Base-by-base conservation (phyloP, 2,113 vertebrate species). In the Brevimyrus niger region DNA sequence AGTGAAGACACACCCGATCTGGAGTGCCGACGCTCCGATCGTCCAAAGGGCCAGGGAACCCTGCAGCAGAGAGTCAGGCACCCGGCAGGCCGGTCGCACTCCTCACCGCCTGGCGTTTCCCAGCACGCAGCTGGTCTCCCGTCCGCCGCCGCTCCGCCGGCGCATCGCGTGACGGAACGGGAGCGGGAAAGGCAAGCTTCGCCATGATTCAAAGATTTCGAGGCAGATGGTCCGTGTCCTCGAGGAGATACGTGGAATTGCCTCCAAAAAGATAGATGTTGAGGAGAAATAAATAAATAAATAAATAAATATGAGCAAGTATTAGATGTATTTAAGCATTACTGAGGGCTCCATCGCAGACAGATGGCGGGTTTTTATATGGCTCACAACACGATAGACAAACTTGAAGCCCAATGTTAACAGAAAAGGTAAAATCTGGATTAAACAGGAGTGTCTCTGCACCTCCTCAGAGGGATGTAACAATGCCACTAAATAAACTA, bases 261-360 rank as follows among this genome's bases (percentile, higher is more conserved):
- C 90, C 90, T 93, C 92, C 53, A 85, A 93, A 91, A 94, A 92
- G 90, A 93, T 92, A 91, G 92, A 91, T 87, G 84, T 87, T 92
- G 10, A 53, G 10, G 3, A 27, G 90, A 48, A 90, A 89, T 38
- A 51, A 13, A 13, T 0, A 73, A 48, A n/a, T 50, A 47, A 5
- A 48, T 31, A 50, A 55, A 53, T 86, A 51, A 31, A 83, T 87
- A 87, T 61, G 42, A 84, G 90, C 92, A 94, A 94, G 94, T 94
- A 94, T 94, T 95, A 94, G 93, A 93, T 89, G 86, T 93, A 92
- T 93, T 90, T 89, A 87, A 94, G 92, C 91, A 89, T 93, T 93
- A 93, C 93, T 92, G 89, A 90, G 91, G 92, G 92, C 92, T 93
- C 91, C 90, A 91, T 90, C 87, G 90, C 88, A 90, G 91, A 93